Conservation (phyloP, 2,797 vertebrate species). For the Eptatretus atami region DNA sequence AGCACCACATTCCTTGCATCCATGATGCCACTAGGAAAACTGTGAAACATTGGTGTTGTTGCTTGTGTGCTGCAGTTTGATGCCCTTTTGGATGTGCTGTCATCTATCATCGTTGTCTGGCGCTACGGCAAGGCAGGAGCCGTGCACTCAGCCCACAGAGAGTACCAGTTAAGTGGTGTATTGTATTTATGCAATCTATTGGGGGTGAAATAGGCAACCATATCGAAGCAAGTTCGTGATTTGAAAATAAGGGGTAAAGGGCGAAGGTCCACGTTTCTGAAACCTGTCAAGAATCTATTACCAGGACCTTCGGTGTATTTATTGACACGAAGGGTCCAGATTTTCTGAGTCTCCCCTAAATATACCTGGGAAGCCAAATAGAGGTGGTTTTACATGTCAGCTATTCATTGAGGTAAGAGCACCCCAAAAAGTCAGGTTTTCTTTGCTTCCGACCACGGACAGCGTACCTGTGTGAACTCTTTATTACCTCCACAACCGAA, state of each 20-base stretch:
- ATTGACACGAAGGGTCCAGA: neutral
- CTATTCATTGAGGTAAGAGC: no score
- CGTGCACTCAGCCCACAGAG: constrained; percentile 69
- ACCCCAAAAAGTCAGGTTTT: no score
- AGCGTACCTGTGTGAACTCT: no score
- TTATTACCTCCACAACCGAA: no score
- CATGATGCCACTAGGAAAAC: no score
- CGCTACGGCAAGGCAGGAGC: constrained; percentile 80
- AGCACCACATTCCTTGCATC: no score
- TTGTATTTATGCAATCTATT: neutral
- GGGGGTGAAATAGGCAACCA: neutral
- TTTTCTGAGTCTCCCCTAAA: neutral
- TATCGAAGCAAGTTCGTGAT: neutral
- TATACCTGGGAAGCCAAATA: no score
- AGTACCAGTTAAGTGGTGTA: constrained; percentile 53
- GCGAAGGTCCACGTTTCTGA: neutral
- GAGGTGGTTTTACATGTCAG: no score
- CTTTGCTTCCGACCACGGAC: no score
- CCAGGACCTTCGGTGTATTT: neutral
- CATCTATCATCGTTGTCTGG: constrained; percentile 86
- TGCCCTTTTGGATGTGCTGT: constrained; percentile 56
- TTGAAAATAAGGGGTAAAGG: neutral
- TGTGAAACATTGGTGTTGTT: no score
- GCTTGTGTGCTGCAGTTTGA: constrained; percentile 31
- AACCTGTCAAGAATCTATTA: no score